Evolutionary conservation across 2,888 invertebrate genomes (phyloP), one percentile per base, ranked within the genome.

Genomic region (Brachyptera risi): DNA sequence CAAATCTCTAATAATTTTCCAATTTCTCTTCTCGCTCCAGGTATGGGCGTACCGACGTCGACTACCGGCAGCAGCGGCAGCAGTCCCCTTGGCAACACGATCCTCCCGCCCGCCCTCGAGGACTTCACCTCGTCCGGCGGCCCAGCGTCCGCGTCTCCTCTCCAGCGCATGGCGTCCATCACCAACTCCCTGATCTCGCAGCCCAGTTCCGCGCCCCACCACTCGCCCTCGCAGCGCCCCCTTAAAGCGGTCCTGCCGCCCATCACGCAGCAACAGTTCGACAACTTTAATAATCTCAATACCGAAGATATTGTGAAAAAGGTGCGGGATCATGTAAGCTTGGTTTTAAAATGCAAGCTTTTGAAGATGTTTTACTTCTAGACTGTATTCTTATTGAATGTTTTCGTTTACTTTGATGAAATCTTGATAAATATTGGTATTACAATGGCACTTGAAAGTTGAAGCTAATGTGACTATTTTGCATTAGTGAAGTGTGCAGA

Each of bases 201-300:
- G 80, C 90, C 90, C 61, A 86, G 89, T 63, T 85, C 90, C 63
- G 92, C 92, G 67, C 86, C 91, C 9, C 92, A 93, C 73, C 93
- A 92, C 71, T 80, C 87, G 57, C 84, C 88, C 15, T 86, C 86
- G 47, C 93, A 93, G 73, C 81, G 96, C 68, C 96, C 96, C 15
- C 84, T 96, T 71, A 95, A 96, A 78, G 96, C 96, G 27, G 96
- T 98, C 50, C 83, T 98, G 69, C 96, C 97, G 42, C 97, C 98
- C 1, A 96, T 99, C 67, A 97, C 97, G 1, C 98, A 98, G 74
- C 96, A 98, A 71, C 97, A 99, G 74, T 98, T 98, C 76, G 98
- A 99, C 77, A 87, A 94, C 79, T 97, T 96, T 79, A 93, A 96
- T 74, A 94, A 94, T 75, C 83, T 99, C 67, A 97, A 98, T 75